Conservation (phyloP, 2,888 invertebrate genomes). For the Stenurella melanura region DNA sequence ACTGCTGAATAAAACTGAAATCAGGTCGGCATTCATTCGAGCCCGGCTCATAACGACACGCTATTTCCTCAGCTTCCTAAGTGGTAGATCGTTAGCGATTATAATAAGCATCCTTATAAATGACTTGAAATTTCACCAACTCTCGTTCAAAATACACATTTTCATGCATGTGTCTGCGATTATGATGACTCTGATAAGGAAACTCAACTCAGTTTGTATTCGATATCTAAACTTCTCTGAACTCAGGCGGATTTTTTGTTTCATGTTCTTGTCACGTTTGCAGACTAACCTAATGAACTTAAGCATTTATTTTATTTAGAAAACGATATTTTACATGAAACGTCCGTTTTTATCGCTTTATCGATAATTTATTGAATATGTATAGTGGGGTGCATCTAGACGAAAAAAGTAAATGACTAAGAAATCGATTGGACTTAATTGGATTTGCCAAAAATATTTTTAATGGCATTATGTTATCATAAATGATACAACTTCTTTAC, state of each 20-base stretch:
- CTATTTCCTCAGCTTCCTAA: constrained; percentile 42
- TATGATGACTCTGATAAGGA: constrained; percentile 31
- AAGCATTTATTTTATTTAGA: background rate
- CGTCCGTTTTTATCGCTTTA: background rate
- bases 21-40: constrained; percentile 23
- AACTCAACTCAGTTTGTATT: background rate
- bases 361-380: background rate
- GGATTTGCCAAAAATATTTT: too few relatives aligned
- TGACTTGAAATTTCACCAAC: constrained; percentile 35
- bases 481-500: too few relatives aligned
- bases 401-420: too few relatives aligned
- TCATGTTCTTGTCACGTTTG: background rate
- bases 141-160: constrained; percentile 37
- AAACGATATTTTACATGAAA: background rate
- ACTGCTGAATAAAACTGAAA: constrained; percentile 39
- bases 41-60: constrained; percentile 33
- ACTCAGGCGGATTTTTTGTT: background rate
- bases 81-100: constrained; percentile 44
- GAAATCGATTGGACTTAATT: too few relatives aligned
- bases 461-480: too few relatives aligned
- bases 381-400: too few relatives aligned
- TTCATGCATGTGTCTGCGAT: constrained; percentile 34
- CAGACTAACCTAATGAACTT: background rate
- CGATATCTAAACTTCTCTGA: background rate
- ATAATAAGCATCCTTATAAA: constrained; percentile 42